A percentile compares a stretch with the other conserved stretches of the same genome.
Evolutionary conservation across 2,888 invertebrate species (phyloP).

Genomic region (Osmoderma eremita): DNA sequence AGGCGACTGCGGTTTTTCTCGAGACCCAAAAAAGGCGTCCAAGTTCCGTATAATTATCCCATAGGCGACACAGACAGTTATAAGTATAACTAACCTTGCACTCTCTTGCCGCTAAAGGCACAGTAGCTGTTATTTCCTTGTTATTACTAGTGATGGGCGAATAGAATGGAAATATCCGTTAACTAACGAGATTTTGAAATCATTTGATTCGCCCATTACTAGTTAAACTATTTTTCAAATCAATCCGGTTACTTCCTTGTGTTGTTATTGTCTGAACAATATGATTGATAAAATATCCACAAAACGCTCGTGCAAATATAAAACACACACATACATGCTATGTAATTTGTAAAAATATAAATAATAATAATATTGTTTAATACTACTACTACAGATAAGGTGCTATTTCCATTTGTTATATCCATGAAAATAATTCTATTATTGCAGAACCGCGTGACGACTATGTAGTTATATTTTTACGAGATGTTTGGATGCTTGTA

Average conservation of each 20-base stretch:
- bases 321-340: not conserved
- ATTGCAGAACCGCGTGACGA: slow-evolving; percentile 7
- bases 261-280: too few relatives aligned
- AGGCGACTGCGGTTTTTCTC: too few relatives aligned
- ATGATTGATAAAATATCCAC: too few relatives aligned
- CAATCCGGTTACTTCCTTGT: too few relatives aligned
- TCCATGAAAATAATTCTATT: slow-evolving; percentile 26
- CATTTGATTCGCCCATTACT: too few relatives aligned
- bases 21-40: slow-evolving; percentile 28
- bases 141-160: not conserved
- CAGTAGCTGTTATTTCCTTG: not conserved
- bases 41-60: slow-evolving; percentile 13
- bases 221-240: too few relatives aligned
- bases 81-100: slow-evolving; percentile 43
- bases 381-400: slow-evolving; percentile 23
- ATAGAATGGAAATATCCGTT: too few relatives aligned
- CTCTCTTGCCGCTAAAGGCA: slow-evolving; percentile 23
- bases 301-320: not conserved
- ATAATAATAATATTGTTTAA: not conserved
- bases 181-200: too few relatives aligned
- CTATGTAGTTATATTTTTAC: slow-evolving; percentile 39
- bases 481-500: slow-evolving; percentile 31
- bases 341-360: slow-evolving; percentile 2
- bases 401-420: slow-evolving; percentile 37
- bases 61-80: slow-evolving; percentile 4